Base-by-base conservation (phyloP, 2,113 vertebrate species). In the Dicentrarchus labrax region DNA sequence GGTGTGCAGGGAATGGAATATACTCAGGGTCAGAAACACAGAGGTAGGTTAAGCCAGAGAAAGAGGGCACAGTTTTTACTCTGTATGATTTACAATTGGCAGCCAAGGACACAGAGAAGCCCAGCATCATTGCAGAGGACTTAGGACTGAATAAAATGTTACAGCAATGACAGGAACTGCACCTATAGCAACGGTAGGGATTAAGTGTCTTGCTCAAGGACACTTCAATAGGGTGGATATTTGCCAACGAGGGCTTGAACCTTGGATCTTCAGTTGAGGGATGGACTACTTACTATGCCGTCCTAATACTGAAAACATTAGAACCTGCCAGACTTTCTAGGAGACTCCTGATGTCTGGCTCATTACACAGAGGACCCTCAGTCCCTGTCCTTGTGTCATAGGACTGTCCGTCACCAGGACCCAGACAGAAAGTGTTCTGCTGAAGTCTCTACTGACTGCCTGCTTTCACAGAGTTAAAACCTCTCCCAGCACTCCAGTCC, bases 11-110 rank as follows among this genome's bases (percentile, higher is more conserved):
- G 21, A 66, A 78, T 22, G 36, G 36, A 64, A 68, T 13, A 59
- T 17, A 59, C 36, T 12, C 43, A 41, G 15, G 69, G 65, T 82
- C 45, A 69, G 41, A 77, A 70, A 84, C 77, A 78, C 57, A 76
- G 6, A 54, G 38, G 16, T 17, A n/a, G 24, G 50, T 30, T 66
- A 36, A 81, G 57, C 45, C 6, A 24, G 51, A 51, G 6, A 8
- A 21, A 53, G 38, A 57, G 39, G 70, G 36, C 47, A 83, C 4
- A 50, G 43, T 48, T 48, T 72, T 36, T 62, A 13, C 45, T 73
- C 11, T 45, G 53, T 68, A 56, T 82, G 69, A 73, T 85, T 84
- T 72, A 82, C 67, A 71, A 77, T 61, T 17, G 21, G 30, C 54
- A 79, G 71, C 36, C 30, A 87, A 81, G 74, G 74, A 69, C 69